These are phyloP conservation scores for Phylloscopus trochiloides DNA, from an alignment of 2,113 vertebrate genomes.

Conservation along the genomic window DNA sequence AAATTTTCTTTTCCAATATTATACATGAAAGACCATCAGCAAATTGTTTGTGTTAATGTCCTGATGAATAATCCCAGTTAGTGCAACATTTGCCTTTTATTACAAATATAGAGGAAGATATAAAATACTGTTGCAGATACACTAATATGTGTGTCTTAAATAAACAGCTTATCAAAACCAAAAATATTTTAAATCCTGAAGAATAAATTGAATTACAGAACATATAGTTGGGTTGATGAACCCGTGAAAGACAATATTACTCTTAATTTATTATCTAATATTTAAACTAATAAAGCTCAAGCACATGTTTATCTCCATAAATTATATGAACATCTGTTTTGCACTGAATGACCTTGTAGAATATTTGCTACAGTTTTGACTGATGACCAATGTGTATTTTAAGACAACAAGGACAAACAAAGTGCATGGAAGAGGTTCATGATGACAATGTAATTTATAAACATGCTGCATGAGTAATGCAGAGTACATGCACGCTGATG, in stretches of 20 bases:
- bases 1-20: background rate
- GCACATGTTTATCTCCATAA: background rate
- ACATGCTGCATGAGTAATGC: background rate
- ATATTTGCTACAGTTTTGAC: slow-evolving; percentile 22
- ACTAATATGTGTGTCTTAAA: background rate
- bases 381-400: background rate
- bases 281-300: slow-evolving; percentile 6
- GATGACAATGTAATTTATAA: slow-evolving; percentile 57
- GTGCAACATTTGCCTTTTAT: background rate
- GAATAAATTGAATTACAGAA: background rate
- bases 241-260: background rate
- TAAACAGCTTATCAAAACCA: background rate
- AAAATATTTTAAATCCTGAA: background rate
- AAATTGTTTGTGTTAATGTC: background rate
- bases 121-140: background rate
- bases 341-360: background rate
- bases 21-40: background rate
- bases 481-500: background rate
- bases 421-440: background rate
- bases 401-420: slow-evolving; percentile 34
- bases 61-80: background rate
- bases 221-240: background rate
- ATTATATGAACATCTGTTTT: slow-evolving; percentile 40
- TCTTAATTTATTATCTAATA: slow-evolving; percentile 29
- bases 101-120: background rate